Evolutionary conservation across 2,113 vertebrate genomes (phyloP).

Genomic region (Carassius gibelio): DNA sequence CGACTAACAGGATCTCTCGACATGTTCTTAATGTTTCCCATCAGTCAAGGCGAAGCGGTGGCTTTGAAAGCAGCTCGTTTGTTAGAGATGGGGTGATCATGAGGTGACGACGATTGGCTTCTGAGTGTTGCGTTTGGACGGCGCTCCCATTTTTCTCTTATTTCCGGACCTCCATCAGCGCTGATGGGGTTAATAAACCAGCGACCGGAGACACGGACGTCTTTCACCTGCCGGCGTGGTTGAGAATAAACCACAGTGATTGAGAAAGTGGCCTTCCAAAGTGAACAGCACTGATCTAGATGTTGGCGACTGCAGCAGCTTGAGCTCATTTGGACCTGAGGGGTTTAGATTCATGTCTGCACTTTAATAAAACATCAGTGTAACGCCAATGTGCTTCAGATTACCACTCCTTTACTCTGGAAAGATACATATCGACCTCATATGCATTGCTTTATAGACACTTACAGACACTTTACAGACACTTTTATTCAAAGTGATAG

Average conservation of each 20-base stretch:
- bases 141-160: not conserved
- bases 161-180: not conserved
- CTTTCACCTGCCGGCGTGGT: not conserved
- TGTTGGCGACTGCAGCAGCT: too few species aligned
- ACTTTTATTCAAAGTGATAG: not conserved
- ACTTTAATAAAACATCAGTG: too few species aligned
- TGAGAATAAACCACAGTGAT: not conserved
- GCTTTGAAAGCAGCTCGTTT: too few species aligned
- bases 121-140: constrained; percentile 14
- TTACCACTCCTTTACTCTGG: not conserved
- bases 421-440: not conserved
- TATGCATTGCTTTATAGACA: not conserved
- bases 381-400: not conserved
- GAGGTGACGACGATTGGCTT: not conserved
- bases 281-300: not conserved
- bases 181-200: too few species aligned
- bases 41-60: not conserved
- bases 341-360: not conserved
- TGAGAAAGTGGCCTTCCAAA: not conserved
- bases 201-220: not conserved
- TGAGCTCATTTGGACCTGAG: not conserved
- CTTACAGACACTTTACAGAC: not conserved
- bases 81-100: too few species aligned
- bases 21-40: not conserved
- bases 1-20: not conserved